These are phyloP conservation scores for Cyprinodon diabolis DNA, from an alignment of 2,797 vertebrate genomes.

Conservation along the genomic window DNA sequence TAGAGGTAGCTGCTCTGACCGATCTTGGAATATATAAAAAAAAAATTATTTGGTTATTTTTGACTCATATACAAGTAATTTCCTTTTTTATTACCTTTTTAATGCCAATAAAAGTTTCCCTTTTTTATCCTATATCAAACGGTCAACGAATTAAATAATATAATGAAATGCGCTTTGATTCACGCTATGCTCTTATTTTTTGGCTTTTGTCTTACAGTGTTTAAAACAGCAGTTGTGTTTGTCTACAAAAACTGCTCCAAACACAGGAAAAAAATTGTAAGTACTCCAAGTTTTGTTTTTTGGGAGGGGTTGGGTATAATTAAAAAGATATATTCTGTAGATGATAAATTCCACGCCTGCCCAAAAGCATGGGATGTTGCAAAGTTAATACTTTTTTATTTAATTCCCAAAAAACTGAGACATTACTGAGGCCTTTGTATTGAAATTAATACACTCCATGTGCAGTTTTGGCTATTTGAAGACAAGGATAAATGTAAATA, in stretches of 20 bases:
- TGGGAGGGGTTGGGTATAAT: background rate
- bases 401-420: background rate
- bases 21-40: background rate
- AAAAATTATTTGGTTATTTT: background rate
- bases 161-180: constrained; percentile 20
- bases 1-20: constrained; percentile 17
- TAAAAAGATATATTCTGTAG: background rate
- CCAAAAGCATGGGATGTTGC: background rate
- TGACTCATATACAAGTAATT: background rate
- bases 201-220: constrained; percentile 79
- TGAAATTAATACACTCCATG: background rate
- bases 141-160: background rate
- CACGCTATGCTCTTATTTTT: constrained; percentile 5
- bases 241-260: constrained; percentile 96
- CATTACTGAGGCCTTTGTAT: background rate
- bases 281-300: constrained; percentile 55
- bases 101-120: constrained; percentile 10
- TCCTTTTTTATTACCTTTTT: background rate
- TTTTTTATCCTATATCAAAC: constrained; percentile 12
- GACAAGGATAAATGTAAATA: background rate
- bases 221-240: constrained; percentile 96
- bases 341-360: no score
- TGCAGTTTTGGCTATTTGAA: background rate
- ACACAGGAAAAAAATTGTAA: constrained; percentile 94
- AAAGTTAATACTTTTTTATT: background rate